Evolutionary conservation across 2,888 invertebrate species (phyloP).

Genomic region (Diploptera punctata): DNA sequence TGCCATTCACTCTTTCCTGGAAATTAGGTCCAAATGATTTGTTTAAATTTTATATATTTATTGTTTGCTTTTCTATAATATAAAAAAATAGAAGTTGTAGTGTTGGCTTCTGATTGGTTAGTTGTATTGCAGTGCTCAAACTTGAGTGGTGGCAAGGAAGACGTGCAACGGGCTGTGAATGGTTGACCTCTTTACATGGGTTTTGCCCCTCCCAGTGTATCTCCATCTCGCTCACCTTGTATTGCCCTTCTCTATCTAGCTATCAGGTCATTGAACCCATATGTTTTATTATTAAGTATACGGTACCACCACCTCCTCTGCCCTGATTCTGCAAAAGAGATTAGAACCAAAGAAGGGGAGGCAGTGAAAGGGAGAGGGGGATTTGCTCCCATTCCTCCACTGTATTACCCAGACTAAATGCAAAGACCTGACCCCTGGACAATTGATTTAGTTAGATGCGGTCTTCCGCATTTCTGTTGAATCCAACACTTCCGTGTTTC

Average conservation of each 20-base stretch:
- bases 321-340: constrained; percentile 29
- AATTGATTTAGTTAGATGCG: constrained; percentile 18
- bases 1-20: too few relatives aligned
- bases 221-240: not conserved
- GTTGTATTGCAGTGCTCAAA: not conserved
- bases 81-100: not conserved
- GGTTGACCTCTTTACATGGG: constrained; percentile 40
- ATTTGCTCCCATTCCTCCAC: too few relatives aligned
- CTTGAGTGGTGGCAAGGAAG: constrained; percentile 30
- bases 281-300: too few relatives aligned
- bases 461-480: not conserved
- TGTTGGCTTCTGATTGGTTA: constrained; percentile 27
- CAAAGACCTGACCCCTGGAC: not conserved
- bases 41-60: constrained; percentile 9
- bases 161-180: constrained; percentile 35
- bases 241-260: not conserved
- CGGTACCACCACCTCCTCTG: not conserved
- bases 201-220: constrained; percentile 31
- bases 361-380: too few relatives aligned
- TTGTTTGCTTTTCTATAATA: constrained; percentile 1
- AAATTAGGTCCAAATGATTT: not conserved
- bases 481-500: constrained; percentile 3
- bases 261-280: constrained; percentile 31
- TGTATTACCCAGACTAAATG: too few relatives aligned
- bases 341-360: not conserved